A percentile compares a stretch with the other conserved stretches of the same genome.
Conservation (phyloP, 2,113 vertebrate genomes). For the Dendrocopos noguchii region DNA sequence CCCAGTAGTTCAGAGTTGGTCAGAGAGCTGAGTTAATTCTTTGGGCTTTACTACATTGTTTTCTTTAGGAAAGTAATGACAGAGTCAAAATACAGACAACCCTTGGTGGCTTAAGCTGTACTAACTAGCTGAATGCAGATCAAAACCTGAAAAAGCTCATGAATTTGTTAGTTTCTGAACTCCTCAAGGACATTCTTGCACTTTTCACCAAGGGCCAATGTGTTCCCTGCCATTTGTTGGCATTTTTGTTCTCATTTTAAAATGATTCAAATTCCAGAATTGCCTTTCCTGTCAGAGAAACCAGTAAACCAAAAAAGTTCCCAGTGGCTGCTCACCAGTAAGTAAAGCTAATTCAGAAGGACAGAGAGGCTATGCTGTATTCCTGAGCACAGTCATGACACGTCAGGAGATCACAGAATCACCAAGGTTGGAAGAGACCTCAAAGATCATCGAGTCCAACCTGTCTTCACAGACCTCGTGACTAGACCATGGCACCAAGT, state of each 20-base stretch:
- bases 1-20: accelerated
- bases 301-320: not conserved
- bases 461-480: no score
- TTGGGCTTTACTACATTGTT: not conserved
- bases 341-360: not conserved
- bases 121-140: not conserved
- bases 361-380: not conserved
- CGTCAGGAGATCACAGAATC: not conserved
- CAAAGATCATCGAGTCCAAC: no score
- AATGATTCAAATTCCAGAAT: not conserved
- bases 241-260: not conserved
- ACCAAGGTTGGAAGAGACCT: no score
- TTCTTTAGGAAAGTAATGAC: not conserved
- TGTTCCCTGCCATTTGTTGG: not conserved
- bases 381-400: not conserved
- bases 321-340: not conserved
- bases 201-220: not conserved
- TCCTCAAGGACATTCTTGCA: not conserved
- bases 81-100: not conserved
- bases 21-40: not conserved
- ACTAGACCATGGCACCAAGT: no score
- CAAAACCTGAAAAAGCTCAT: not conserved
- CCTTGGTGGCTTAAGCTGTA: not conserved
- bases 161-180: not conserved
- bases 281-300: not conserved